Percentiles rank a stretch among this genome's conserved stretches.
Conservation (phyloP, 2,113 vertebrate species). For the Zonotrichia leucophrys region DNA sequence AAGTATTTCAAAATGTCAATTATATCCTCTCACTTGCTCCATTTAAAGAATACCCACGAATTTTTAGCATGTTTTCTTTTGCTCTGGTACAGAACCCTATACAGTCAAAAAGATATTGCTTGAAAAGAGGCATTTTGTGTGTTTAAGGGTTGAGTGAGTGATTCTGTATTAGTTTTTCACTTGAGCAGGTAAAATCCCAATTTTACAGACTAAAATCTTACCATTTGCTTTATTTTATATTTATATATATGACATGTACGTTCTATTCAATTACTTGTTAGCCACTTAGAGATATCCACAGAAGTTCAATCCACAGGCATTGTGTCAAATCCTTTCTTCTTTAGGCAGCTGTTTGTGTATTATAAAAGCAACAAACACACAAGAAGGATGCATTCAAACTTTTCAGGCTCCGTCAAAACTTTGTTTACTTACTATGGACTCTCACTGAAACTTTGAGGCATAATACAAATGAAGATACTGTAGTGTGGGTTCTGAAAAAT, state of each 20-base stretch:
- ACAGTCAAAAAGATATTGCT: not conserved
- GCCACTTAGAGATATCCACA: not conserved
- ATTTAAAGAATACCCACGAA: not conserved
- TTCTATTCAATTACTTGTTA: not conserved
- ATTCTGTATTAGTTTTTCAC: not conserved
- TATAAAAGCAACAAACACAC: not conserved
- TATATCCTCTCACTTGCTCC: not conserved
- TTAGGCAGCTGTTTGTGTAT: not conserved
- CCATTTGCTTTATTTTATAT: not conserved
- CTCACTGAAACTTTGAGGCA: constrained; percentile 34
- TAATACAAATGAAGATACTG: constrained; percentile 51
- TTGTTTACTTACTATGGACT: not conserved
- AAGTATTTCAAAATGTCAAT: not conserved
- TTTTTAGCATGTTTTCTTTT: not conserved
- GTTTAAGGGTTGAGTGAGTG: not conserved
- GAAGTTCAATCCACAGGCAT: not conserved
- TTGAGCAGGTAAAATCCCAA: not conserved
- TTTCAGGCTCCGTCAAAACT: not conserved
- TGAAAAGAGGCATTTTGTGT: not conserved
- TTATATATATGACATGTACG: not conserved
- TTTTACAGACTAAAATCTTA: not conserved
- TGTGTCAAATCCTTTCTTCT: not conserved
- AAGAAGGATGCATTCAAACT: not conserved
- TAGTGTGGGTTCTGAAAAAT: constrained; percentile 42
- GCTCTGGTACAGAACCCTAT: not conserved